Base-by-base conservation (phyloP, 2,113 vertebrate genomes). In the Strix uralensis region DNA sequence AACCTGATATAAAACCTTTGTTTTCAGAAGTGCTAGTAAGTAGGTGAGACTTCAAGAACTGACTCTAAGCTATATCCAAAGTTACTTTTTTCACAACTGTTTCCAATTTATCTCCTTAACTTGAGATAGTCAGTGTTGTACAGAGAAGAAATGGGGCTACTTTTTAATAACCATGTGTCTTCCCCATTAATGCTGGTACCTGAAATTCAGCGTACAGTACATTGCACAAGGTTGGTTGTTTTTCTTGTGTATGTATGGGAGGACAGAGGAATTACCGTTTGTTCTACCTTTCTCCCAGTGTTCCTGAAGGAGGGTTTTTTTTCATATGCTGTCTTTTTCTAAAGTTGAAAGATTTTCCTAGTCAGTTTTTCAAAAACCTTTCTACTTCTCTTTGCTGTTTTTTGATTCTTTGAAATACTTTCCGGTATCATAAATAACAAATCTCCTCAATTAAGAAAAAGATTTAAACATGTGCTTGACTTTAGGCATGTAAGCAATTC, bases 351-450 rank as follows among this genome's bases (percentile, higher is more conserved):
- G 25, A 2, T 32, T 95, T 88, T 86, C 44, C 40, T 52, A 63
- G 34, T 32, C 26, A 65, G 5, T 57, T 70, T 81, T 78, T n/a
- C 3, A 57, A 71, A 84, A 75, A 65, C 5, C 29, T 84, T 88
- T 85, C 20, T 66, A 47, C 54, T 55, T 88, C 71, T 88, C 61
- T 94, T 22, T 95, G 54, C 63, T 29, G 0, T 26, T 90, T 92
- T 97, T 95, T 94, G 54, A 84, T 90, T 96, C 89, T 93, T 95
- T 94, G 81, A 86, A 97, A 90, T 72, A 89, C 62, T 94, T 97
- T 77, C 38, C 58, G 67, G 62, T 96, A 95, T 97, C 90, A 63
- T 51, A 94, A 96, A 92, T 96, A 96, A 93, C 38, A 96, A 90
- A 90, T 92, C 38, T 86, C 22, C 52, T 92, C 44, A 77, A 15